Percentiles rank a stretch among this genome's conserved stretches.
Conservation (phyloP, 2,888 invertebrate species). For the Gari tellinella region DNA sequence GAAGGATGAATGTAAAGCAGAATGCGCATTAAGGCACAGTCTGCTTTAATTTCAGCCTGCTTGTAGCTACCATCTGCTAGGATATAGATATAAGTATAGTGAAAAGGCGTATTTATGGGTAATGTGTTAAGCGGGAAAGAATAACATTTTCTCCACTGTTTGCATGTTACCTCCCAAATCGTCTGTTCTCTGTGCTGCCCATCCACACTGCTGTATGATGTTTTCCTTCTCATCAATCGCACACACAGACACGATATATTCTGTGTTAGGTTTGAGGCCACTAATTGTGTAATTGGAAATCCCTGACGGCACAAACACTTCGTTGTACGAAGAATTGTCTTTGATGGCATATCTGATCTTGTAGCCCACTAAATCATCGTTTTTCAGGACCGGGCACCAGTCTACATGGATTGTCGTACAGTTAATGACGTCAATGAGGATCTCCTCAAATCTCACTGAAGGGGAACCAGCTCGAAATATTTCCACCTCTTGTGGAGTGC, state of each 20-base stretch:
- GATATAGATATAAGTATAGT: too few species aligned
- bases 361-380: conserved; percentile 35
- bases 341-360: conserved; percentile 47
- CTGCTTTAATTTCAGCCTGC: too few species aligned
- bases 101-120: too few species aligned
- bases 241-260: conserved; percentile 42
- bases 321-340: conserved; percentile 44
- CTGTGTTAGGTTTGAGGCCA: conserved; percentile 42
- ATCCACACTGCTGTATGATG: conserved; percentile 38
- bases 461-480: conserved; percentile 12
- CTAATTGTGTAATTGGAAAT: conserved; percentile 48
- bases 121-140: too few species aligned
- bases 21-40: too few species aligned
- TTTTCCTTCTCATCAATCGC: conserved; percentile 39
- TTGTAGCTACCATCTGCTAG: too few species aligned
- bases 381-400: conserved; percentile 36
- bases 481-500: too few species aligned
- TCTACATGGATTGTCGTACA: conserved; percentile 42
- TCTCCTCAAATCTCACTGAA: conserved; percentile 40
- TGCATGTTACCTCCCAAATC: conserved; percentile 40
- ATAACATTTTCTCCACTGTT: too few species aligned
- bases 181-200: conserved; percentile 35
- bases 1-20: too few species aligned
- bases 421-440: conserved; percentile 44
- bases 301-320: conserved; percentile 45